Base-by-base conservation (phyloP, 1,140 invertebrate species). In the Drosophila sproati region DNA sequence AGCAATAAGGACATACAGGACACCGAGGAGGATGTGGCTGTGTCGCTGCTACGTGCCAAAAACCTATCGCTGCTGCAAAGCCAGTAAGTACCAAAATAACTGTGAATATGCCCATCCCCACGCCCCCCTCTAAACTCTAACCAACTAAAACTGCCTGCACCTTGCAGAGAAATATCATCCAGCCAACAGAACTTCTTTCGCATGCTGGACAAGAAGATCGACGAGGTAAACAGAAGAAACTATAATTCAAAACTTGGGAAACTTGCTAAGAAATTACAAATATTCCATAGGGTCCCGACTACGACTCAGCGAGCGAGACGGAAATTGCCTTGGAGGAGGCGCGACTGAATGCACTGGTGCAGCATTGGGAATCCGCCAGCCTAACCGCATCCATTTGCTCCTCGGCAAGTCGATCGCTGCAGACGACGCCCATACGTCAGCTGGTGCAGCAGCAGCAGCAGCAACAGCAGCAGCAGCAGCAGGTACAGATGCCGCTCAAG, bases 101-200 rank as follows among this genome's bases (percentile, higher is more conserved):
- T 20, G 5, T 31, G 12, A 20, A 29, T 6, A 35, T n/a, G 12
- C 37, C 31, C 47, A 2, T 20, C 20, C 6, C 10, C 47, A 39
- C 74, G 50, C 64, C 41, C 48, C 51, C 70, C 80, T 72, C 32
- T 37, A 12, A 43, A 60, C 41, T 43, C 55, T 6, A 51, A 61
- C 54, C 69, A 74, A 77, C 59, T 72, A 77, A 71, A 70, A 71
- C 67, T 79, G 69, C 73, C 68, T 77, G 63, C 73, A 76, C 68
- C 62, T 96, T 95, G 12, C 94, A 97, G 96, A 92, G 96, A 97
- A 94, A 95, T 97, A 91, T 97, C 97, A 52, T 95, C 95, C 66
- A 97, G 97, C 92, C 97, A 97, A 93, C 94, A 96, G 85, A 96
- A 97, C 89, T 98, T 98, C 93, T 98, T 98, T 94, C 96, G 95